Base-by-base conservation (phyloP, 2,113 vertebrate species). In the Pygoscelis adeliae region DNA sequence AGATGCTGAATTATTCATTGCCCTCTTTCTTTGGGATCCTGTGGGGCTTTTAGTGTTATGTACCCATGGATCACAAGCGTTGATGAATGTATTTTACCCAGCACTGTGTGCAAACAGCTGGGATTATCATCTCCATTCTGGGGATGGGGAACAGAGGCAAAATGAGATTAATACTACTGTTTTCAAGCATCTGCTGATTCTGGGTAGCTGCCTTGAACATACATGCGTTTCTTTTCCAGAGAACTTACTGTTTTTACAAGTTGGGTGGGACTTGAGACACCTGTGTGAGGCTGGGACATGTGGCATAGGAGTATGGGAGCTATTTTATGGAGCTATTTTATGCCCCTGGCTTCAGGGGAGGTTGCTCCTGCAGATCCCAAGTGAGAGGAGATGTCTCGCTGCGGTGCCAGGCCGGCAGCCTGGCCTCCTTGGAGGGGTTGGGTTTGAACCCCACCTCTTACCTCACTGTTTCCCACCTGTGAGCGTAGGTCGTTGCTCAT, bases 331-430 rank as follows among this genome's bases (percentile, higher is more conserved):
- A 42, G n/a, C 32, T 56, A 3, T 62, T 79, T 78, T 38, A 34
- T 21, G 30, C 13, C 15, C 52, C 25, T 61, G 18, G 32, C 32
- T 86, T 65, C 30, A 10, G 20, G 52, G 20, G 32, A 67, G 14
- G 40, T 49, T 26, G 46, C 8, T 61, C 16, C 83, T 69, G 32
- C 61, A 40, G 61, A 47, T 63, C 42, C 34, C 0, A 1, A 46
- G 32, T 15, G 55, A 56, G 66, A 47, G 17, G 36, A 46, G 27
- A 26, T 16, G 49, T 32, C 32, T 67, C 1, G 1, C 42, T 32
- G 50, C 6, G 1, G 32, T 1, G 0, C 38, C 3, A 2, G 14
- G 4, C 8, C 2, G 4, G 38, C n/a, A 84, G 59, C 40, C n/a
- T 27, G 46, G 14, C 36, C 15, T 46, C 16, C 25, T 59, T 53